These are phyloP conservation scores for Columbina picui DNA, from an alignment of 2,113 vertebrate genomes.

Conservation along the genomic window DNA sequence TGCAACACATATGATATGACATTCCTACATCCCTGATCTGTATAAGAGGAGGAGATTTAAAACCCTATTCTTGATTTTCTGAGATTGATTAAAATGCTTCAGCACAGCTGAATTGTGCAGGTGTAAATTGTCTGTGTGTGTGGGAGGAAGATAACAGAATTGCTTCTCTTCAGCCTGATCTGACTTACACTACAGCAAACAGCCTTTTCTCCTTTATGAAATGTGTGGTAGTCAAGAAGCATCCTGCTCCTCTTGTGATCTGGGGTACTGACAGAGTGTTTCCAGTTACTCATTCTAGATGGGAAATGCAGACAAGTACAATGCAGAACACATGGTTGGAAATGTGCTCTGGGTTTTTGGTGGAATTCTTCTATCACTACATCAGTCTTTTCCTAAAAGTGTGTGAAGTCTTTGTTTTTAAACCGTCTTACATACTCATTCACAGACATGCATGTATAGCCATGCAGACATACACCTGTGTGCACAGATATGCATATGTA, in stretches of 20 bases:
- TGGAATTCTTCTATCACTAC: slow-evolving; percentile 38
- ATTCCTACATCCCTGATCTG: slow-evolving; percentile 15
- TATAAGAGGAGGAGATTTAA: background rate
- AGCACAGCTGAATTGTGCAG: slow-evolving; percentile 57
- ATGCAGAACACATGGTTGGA: slow-evolving; percentile 56
- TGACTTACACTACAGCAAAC: slow-evolving; percentile 62
- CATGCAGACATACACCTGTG: background rate
- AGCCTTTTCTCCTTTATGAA: slow-evolving; percentile 48
- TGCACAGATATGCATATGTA: background rate
- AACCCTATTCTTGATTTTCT: slow-evolving; percentile 46
- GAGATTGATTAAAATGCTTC: slow-evolving; percentile 53
- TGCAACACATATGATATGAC: background rate
- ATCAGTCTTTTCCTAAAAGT: background rate
- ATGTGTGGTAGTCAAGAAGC: slow-evolving; percentile 54
- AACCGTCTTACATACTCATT: background rate
- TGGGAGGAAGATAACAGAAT: slow-evolving; percentile 59
- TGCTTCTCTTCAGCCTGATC: slow-evolving; percentile 53
- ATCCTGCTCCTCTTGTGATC: slow-evolving; percentile 60
- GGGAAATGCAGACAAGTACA: slow-evolving; percentile 57
- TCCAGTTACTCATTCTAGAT: slow-evolving; percentile 64
- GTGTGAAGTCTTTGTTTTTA: background rate
- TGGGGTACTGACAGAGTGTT: slow-evolving; percentile 56
- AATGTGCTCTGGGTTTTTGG: slow-evolving; percentile 48
- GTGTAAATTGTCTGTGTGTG: slow-evolving; percentile 57
- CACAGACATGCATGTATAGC: background rate